phyloP scores from a whole-genome alignment of 2,888 invertebrate genomes.

The Hypolimnas misippus region DNA sequence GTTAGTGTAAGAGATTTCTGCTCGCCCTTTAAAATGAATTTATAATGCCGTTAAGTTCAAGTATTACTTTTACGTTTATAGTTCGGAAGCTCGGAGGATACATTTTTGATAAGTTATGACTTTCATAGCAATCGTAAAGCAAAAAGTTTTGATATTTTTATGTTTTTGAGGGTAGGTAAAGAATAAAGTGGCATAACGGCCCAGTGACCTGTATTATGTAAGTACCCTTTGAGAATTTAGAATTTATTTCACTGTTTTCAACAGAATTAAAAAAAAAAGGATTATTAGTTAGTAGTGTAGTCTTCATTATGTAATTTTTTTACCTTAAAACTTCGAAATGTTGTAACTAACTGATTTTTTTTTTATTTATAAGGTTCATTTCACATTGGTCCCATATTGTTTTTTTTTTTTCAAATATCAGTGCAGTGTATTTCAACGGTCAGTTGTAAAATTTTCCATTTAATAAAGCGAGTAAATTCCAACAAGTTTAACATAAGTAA shows the following conservation, averaged over 20 bases:
- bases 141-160: slow-evolving; percentile 22
- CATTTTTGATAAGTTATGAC: slow-evolving; percentile 50
- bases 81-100: slow-evolving; percentile 50
- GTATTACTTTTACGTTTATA: slow-evolving; percentile 47
- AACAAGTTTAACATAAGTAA: slow-evolving; percentile 21
- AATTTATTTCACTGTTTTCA: no score
- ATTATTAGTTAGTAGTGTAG: no score
- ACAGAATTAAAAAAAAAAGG: no score
- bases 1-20: background rate
- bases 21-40: slow-evolving; percentile 40
- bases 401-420: no score
- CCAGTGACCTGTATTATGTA: background rate
- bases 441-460: background rate
- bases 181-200: background rate
- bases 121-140: slow-evolving; percentile 21
- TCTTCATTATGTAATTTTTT: no score
- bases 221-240: background rate
- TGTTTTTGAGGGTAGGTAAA: slow-evolving; percentile 5
- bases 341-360: no score
- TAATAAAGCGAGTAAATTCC: slow-evolving; percentile 1
- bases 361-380: no score
- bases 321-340: no score
- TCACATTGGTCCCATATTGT: no score
- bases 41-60: slow-evolving; percentile 44
- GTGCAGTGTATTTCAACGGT: no score